Conservation (phyloP, 1,140 invertebrate genomes). For the Acromyrmex echinatior region DNA sequence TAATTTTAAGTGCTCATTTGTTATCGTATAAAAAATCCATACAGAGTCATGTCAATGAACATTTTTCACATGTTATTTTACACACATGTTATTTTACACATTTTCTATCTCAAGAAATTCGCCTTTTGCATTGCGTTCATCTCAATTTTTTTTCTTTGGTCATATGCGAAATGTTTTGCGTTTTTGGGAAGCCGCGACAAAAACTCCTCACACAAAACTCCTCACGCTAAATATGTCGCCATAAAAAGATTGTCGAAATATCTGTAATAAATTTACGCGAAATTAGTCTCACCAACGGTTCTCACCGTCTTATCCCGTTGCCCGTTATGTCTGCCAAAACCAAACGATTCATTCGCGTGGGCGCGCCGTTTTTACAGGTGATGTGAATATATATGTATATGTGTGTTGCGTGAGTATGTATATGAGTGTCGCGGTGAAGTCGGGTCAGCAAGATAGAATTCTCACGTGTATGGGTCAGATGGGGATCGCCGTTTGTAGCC, state of each 20-base stretch:
- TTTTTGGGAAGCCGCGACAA: slow-evolving; percentile 4
- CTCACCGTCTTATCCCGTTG: slow-evolving; percentile 37
- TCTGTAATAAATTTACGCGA: slow-evolving; percentile 48
- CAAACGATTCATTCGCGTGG: slow-evolving; percentile 57
- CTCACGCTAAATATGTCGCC: slow-evolving; percentile 15
- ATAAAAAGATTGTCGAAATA: slow-evolving; percentile 25
- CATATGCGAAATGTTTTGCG: background rate
- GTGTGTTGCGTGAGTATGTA: background rate
- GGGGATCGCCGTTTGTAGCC: slow-evolving; percentile 70
- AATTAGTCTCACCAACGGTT: slow-evolving; percentile 44
- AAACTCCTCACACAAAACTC: background rate
- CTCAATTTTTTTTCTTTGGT: slow-evolving; percentile 6
- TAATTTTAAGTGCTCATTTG: background rate
- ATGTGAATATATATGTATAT: background rate
- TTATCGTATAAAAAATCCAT: too few species aligned
- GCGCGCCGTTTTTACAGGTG: slow-evolving; percentile 29
- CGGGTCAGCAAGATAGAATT: slow-evolving; percentile 72
- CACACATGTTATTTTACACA: slow-evolving; percentile 30
- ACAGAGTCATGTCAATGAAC: slow-evolving; percentile 8
- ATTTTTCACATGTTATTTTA: slow-evolving; percentile 40
- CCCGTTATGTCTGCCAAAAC: slow-evolving; percentile 72
- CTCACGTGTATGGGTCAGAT: slow-evolving; percentile 67
- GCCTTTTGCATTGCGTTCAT: slow-evolving; percentile 1
- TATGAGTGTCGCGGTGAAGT: slow-evolving; percentile 62
- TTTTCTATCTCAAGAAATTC: background rate